Conservation (phyloP, 2,113 vertebrate species). For the Forbesichthys papilliferus region DNA sequence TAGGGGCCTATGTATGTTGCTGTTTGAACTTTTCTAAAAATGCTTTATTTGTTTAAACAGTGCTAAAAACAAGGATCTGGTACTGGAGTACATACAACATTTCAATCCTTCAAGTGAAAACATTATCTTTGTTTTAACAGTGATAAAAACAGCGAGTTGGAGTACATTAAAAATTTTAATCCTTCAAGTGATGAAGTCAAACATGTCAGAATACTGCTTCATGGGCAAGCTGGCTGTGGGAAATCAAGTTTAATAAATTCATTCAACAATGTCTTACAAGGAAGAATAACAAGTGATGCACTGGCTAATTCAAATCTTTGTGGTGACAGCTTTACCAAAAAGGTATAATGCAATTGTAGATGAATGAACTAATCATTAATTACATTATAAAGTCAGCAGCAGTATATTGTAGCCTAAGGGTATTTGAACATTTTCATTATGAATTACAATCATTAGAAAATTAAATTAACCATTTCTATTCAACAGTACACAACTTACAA, state of each 20-base stretch:
- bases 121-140: slow-evolving; percentile 8
- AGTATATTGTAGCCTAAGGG: no score
- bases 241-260: slow-evolving; percentile 61
- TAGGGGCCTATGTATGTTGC: no score
- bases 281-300: not conserved
- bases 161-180: not conserved
- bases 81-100: no score
- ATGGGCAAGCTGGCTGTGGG: slow-evolving; percentile 31
- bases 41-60: no score
- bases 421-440: no score
- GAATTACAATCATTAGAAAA: no score
- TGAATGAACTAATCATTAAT: no score
- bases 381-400: no score
- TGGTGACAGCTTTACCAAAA: slow-evolving; percentile 16
- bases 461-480: not conserved
- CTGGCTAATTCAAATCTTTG: not conserved
- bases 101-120: no score
- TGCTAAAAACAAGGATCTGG: no score
- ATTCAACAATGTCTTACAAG: slow-evolving; percentile 31
- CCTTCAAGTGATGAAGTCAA: not conserved
- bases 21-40: no score
- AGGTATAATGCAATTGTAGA: not conserved
- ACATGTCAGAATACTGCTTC: slow-evolving; percentile 38
- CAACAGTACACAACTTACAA: slow-evolving; percentile 33
- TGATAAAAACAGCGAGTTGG: accelerated